These are phyloP conservation scores for Bicyclus anynana DNA, from an alignment of 1,140 invertebrate species.

Conservation along the genomic window DNA sequence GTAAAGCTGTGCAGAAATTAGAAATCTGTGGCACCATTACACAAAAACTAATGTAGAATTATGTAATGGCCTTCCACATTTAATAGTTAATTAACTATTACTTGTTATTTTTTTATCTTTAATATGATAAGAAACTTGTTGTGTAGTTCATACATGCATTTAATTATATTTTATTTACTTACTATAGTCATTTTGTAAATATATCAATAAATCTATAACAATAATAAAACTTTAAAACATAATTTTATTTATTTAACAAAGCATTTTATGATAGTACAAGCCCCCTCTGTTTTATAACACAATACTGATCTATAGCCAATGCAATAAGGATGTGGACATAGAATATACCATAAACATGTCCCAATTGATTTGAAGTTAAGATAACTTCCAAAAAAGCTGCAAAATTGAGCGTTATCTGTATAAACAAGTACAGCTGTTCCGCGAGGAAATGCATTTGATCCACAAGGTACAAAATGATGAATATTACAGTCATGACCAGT, in stretches of 20 bases:
- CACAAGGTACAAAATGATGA: conserved; percentile 61
- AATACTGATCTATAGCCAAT: conserved; percentile 55
- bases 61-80: no score
- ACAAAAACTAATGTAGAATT: no score
- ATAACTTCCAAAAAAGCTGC: conserved; percentile 34
- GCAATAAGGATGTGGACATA: conserved; percentile 56
- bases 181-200: no score
- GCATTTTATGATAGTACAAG: conserved; percentile 31
- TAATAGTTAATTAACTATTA: no score
- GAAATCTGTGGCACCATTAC: no score
- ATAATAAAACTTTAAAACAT: conserved; percentile 14
- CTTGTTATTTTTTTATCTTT: no score
- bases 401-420: conserved; percentile 45
- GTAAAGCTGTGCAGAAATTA: no score
- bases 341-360: conserved; percentile 50
- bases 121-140: no score
- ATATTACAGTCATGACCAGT: conserved; percentile 55
- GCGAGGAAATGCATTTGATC: conserved; percentile 63
- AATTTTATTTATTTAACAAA: conserved; percentile 26
- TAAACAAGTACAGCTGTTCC: conserved; percentile 52
- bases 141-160: no score
- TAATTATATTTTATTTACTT: no score
- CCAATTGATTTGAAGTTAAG: conserved; percentile 18
- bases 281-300: conserved; percentile 53
- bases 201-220: no score